Base-by-base conservation (phyloP, 1,140 invertebrate species). In the Trichogramma pretiosum region DNA sequence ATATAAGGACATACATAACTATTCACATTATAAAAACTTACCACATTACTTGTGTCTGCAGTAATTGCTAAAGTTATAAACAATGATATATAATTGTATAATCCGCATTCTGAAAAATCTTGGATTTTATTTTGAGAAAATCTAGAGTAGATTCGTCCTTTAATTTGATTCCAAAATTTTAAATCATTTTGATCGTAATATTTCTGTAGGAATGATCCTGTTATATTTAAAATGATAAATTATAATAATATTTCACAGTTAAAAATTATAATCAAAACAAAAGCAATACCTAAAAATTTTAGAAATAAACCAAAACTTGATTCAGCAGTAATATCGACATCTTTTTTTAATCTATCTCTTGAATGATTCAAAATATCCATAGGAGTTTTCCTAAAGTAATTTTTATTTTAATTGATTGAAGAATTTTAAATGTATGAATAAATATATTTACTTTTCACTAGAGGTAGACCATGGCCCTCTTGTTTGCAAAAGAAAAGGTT, bases 111-210 rank as follows among this genome's bases (percentile, higher is more conserved):
- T 3, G 63, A 59, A 18, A 72, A 64, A 46, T 67, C 64, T 33
- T 63, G 47, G 7, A 76, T 55, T 63, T 74, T 75, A 11, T 55
- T 59, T 16, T 65, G 64, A 0, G 72, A 67, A 37, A 74, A 67
- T 58, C 74, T 75, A 0, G 68, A 68, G 50, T 66, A 74, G 36
- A 76, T 62, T 45, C 73, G 58, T 5, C 73, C 68, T 56, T 69
- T 69, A 9, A 76, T 62, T 53, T 73, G 72, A 52, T 72, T 73
- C 72, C 70, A 75, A 56, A 64, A 55, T 51, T 69, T 71, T 11
- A 44, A 26, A 36, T 72, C 63, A 8, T 48, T 56, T 21, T 52
- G 54, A 14, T 48, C 47, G 21, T 60, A 60, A 35, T 59, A 60
- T 36, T 64, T 64, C 34, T 61, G 48, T 24, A 74, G 58, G 57